Conservation (phyloP, 2,113 vertebrate genomes). For the Forbesichthys papilliferus region DNA sequence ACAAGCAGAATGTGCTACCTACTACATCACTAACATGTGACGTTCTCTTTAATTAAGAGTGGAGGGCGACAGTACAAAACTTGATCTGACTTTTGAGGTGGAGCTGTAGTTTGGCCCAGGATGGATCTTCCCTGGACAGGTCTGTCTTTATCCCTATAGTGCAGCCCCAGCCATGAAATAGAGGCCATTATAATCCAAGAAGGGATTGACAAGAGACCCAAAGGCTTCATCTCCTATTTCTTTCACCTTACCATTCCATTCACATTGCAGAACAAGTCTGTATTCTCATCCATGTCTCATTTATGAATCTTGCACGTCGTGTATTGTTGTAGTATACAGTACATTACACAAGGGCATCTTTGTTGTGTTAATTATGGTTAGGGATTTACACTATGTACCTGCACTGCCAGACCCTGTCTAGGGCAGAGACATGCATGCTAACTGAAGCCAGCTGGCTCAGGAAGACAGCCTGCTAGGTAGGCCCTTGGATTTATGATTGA, state of each 20-base stretch:
- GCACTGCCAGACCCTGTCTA: constrained; percentile 61
- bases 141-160: not conserved
- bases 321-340: constrained; percentile 24
- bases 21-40: not conserved
- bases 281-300: constrained; percentile 36
- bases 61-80: no score
- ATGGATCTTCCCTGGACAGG: not conserved
- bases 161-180: constrained; percentile 51
- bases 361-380: constrained; percentile 60
- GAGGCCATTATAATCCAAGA: constrained; percentile 65
- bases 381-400: constrained; percentile 72
- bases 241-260: constrained; percentile 25
- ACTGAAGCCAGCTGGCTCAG: constrained; percentile 79
- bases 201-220: constrained; percentile 56
- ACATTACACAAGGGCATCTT: constrained; percentile 46
- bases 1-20: no score
- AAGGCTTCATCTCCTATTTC: constrained; percentile 21
- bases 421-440: constrained; percentile 58
- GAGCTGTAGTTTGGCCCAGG: constrained; percentile 7
- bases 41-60: no score
- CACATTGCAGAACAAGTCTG: constrained; percentile 1
- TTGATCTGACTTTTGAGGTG: not conserved
- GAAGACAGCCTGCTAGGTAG: constrained; percentile 66
- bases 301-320: constrained; percentile 36
- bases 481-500: constrained; percentile 76